Evolutionary conservation across 2,888 invertebrate genomes (phyloP).

Genomic region (Oxytorus armatus): DNA sequence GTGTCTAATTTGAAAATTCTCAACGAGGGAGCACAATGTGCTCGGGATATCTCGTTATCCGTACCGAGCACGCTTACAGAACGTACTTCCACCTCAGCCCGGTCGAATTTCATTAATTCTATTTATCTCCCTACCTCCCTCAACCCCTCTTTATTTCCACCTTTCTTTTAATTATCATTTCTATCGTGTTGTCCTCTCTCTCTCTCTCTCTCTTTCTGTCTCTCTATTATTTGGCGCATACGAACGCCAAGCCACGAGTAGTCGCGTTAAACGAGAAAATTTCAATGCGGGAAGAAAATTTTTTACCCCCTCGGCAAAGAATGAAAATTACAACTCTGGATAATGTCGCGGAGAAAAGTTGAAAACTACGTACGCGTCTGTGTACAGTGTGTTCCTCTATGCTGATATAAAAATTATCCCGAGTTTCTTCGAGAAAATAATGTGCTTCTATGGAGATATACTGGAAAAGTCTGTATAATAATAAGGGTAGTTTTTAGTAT

Average conservation of each 20-base stretch:
- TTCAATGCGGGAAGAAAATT: neutral
- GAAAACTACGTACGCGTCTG: too few species aligned
- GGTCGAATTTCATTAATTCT: slow-evolving; percentile 8
- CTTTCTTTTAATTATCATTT: slow-evolving; percentile 55
- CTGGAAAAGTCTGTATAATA: too few species aligned
- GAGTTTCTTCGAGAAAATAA: too few species aligned
- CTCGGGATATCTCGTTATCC: slow-evolving; percentile 35
- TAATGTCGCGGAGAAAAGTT: too few species aligned
- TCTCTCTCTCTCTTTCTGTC: neutral
- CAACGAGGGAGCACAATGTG: slow-evolving; percentile 16
- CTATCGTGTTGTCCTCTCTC: slow-evolving; percentile 20
- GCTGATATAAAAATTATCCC: too few species aligned
- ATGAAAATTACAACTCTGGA: slow-evolving; percentile 49
- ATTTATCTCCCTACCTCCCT: neutral
- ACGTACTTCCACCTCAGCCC: slow-evolving; percentile 4
- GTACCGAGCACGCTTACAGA: neutral
- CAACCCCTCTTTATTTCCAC: slow-evolving; percentile 25
- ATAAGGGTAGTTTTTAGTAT: too few species aligned
- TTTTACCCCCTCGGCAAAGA: slow-evolving; percentile 15
- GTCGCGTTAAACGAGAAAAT: slow-evolving; percentile 36
- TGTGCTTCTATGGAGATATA: too few species aligned
- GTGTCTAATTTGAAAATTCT: slow-evolving; percentile 33
- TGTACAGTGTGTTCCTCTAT: too few species aligned
- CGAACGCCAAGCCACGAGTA: neutral
- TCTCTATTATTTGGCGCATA: too few species aligned